Percentiles rank a stretch among this genome's conserved stretches.
Evolutionary conservation across 35 echinoderm and acorn worm species (phyloP).

Genomic region (Heliocidaris erythrogramma): DNA sequence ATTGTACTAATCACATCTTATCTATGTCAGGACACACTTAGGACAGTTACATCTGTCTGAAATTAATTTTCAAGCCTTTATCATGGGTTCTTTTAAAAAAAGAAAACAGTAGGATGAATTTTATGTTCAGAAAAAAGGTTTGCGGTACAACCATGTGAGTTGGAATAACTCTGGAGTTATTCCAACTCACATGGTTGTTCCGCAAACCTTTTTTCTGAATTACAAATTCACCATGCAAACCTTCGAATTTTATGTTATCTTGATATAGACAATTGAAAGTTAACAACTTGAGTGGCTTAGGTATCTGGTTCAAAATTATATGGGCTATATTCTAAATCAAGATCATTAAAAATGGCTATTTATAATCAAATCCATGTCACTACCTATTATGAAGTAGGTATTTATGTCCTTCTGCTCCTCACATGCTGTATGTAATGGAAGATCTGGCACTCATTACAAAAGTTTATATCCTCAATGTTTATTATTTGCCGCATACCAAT

Average conservation of each 20-base stretch:
- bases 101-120: background rate
- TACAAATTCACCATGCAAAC: too few species aligned
- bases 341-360: too few species aligned
- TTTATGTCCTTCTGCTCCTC: background rate
- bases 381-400: background rate
- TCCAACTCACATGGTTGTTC: too few species aligned
- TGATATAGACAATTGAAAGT: background rate
- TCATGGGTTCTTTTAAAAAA: background rate
- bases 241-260: too few species aligned
- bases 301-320: too few species aligned
- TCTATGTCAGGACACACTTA: too few species aligned
- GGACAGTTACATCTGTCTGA: background rate
- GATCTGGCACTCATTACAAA: conserved; percentile 1
- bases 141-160: too few species aligned
- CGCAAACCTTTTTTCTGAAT: too few species aligned
- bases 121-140: too few species aligned
- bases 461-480: background rate
- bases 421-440: background rate
- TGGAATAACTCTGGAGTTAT: too few species aligned
- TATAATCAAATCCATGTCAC: too few species aligned
- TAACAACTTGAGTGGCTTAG: background rate
- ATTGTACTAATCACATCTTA: background rate
- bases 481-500: background rate
- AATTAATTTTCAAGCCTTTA: background rate
- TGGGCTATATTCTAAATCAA: too few species aligned